Evolutionary conservation across 2,797 vertebrate genomes (phyloP).

Genomic region (Phoxinus dragarum): DNA sequence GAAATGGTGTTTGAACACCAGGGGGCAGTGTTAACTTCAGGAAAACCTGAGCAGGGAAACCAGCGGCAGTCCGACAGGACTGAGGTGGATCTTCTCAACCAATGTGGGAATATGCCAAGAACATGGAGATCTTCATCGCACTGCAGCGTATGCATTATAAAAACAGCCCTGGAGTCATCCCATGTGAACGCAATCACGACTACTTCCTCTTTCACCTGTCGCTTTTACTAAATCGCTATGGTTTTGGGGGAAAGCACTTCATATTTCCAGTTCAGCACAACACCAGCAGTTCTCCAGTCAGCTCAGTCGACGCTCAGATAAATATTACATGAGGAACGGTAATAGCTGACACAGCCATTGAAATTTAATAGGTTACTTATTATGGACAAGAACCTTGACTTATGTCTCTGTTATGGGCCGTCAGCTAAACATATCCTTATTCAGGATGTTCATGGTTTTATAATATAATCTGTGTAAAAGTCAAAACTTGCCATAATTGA

Average conservation of each 20-base stretch:
- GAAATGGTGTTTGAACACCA: neutral
- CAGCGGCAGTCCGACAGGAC: neutral
- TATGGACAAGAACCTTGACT: constrained; percentile 43
- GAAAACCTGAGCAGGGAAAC: neutral
- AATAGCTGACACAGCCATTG: constrained; percentile 55
- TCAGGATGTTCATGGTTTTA: constrained; percentile 46
- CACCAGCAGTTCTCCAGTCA: constrained; percentile 35
- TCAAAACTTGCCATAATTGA: constrained; percentile 26
- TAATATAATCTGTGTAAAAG: constrained; percentile 28
- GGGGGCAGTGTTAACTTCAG: constrained; percentile 41
- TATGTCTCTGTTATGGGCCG: constrained; percentile 30
- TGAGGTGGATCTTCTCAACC: constrained; percentile 18
- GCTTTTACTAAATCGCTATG: neutral
- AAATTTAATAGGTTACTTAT: constrained; percentile 53
- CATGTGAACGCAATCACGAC: neutral
- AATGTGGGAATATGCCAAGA: constrained; percentile 5
- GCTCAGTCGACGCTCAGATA: constrained; percentile 43
- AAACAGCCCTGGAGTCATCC: constrained; percentile 30
- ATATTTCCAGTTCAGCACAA: constrained; percentile 24
- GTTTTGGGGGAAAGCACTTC: neutral
- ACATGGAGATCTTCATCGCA: constrained; percentile 11
- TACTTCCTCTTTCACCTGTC: constrained; percentile 30
- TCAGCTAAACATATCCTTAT: constrained; percentile 40
- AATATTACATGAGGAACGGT: constrained; percentile 59
- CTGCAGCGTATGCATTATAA: constrained; percentile 17